These are phyloP conservation scores for Enteromius treurensis DNA, from an alignment of 2,797 vertebrate genomes.

Conservation along the genomic window DNA sequence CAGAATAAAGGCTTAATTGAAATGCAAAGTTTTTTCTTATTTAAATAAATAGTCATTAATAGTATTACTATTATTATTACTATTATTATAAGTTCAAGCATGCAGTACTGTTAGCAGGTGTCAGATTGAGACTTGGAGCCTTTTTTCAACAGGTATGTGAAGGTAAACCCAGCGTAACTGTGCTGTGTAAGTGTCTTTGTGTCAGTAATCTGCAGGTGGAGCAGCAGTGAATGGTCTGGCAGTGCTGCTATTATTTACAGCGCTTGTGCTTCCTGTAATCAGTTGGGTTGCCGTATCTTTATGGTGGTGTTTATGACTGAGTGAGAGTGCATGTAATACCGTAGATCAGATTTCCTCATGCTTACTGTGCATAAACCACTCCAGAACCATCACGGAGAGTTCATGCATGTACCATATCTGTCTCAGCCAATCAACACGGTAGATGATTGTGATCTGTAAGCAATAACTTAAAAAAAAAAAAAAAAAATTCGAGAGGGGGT, in stretches of 20 bases:
- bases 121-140: neutral
- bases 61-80: neutral
- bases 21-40: no score
- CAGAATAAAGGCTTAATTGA: no score
- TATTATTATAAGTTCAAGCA: neutral
- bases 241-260: neutral
- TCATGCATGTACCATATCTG: neutral
- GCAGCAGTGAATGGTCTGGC: neutral
- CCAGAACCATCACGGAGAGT: neutral
- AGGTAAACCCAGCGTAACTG: neutral
- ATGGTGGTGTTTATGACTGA: neutral
- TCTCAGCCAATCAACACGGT: neutral
- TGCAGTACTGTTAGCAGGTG: neutral
- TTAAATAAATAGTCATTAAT: neutral
- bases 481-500: neutral
- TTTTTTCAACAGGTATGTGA: constrained; percentile 8
- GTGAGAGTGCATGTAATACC: neutral
- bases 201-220: neutral
- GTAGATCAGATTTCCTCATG: neutral
- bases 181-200: neutral
- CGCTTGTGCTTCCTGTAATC: neutral
- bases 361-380: neutral
- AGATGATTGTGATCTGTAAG: neutral
- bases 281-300: neutral
- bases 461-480: neutral